Evolutionary conservation across 2,113 vertebrate genomes (phyloP).

Genomic region (Paramormyrops kingsleyae): DNA sequence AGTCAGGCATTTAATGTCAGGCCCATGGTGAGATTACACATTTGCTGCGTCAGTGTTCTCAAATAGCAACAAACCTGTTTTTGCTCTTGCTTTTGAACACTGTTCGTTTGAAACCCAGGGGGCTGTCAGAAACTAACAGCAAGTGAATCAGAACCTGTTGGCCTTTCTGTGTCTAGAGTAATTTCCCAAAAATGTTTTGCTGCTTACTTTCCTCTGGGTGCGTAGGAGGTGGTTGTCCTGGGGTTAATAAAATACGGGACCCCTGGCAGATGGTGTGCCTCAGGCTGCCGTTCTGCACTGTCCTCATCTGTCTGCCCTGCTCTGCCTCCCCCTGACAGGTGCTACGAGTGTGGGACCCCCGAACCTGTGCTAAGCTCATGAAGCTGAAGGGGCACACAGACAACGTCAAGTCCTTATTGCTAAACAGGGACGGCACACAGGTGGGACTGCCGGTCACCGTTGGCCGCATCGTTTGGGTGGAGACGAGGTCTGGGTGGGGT

Average conservation of each 20-base stretch:
- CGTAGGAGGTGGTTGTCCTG: background rate
- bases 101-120: background rate
- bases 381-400: constrained; percentile 97
- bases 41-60: background rate
- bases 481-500: background rate
- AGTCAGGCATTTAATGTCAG: background rate
- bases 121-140: background rate
- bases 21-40: background rate
- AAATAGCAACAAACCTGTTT: background rate
- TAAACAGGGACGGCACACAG: constrained; percentile 95
- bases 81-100: background rate
- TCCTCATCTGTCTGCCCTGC: background rate
- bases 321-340: constrained; percentile 58
- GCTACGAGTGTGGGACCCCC: constrained; percentile 92
- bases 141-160: background rate
- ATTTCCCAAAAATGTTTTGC: background rate
- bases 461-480: background rate
- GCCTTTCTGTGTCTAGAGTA: background rate
- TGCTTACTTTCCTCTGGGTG: background rate
- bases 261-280: background rate
- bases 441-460: constrained; percentile 45
- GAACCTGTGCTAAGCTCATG: constrained; percentile 96
- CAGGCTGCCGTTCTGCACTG: background rate
- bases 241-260: background rate
- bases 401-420: constrained; percentile 87